These are phyloP conservation scores for Muscicapa comitata DNA, from an alignment of 2,797 vertebrate genomes.

Conservation along the genomic window DNA sequence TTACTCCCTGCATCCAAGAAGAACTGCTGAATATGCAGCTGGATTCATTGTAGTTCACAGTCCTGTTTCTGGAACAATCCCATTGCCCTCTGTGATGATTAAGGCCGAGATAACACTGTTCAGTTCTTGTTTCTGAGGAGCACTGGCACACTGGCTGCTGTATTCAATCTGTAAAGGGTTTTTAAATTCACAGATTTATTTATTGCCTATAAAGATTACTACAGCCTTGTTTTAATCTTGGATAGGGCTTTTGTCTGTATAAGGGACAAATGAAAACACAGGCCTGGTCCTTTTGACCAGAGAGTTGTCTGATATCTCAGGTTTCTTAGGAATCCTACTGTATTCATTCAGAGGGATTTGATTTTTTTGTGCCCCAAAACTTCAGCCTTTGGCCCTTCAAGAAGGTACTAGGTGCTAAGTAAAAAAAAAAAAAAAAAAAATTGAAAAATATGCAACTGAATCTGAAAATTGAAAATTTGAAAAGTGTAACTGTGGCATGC, in stretches of 20 bases:
- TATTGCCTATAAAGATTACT: not conserved
- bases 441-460: not conserved
- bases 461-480: not conserved
- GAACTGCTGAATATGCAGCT: not conserved
- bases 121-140: not conserved
- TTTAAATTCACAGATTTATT: not conserved
- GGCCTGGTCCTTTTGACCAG: not conserved
- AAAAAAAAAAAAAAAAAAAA: too few relatives aligned
- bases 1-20: not conserved
- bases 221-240: not conserved
- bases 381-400: not conserved
- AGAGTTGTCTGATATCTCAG: not conserved
- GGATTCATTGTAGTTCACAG: not conserved
- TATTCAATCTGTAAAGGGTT: not conserved
- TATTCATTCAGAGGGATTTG: not conserved
- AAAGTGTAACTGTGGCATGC: not conserved
- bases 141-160: not conserved
- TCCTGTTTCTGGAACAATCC: not conserved
- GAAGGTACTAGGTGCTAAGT: not conserved
- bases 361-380: not conserved
- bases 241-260: not conserved
- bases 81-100: not conserved
- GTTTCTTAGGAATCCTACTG: not conserved
- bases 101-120: not conserved
- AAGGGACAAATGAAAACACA: not conserved